A percentile compares a stretch with the other conserved stretches of the same genome.
Evolutionary conservation across 2,888 invertebrate genomes (phyloP).

Genomic region (Phania funesta): DNA sequence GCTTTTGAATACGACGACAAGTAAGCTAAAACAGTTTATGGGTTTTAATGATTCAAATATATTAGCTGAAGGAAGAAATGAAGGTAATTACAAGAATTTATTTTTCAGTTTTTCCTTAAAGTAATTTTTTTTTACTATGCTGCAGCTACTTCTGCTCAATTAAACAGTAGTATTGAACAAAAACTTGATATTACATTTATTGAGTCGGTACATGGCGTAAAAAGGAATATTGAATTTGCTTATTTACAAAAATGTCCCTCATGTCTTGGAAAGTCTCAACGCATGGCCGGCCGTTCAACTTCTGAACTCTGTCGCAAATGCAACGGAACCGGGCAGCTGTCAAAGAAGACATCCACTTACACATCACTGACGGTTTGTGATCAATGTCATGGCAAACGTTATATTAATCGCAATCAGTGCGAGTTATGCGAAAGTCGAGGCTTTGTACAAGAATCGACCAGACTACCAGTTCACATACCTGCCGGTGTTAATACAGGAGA

Average conservation of each 20-base stretch:
- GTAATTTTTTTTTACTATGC: background rate
- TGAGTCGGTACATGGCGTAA: constrained; percentile 76
- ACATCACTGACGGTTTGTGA: constrained; percentile 71
- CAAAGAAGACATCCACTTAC: constrained; percentile 71
- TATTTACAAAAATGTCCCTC: constrained; percentile 73
- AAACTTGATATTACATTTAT: constrained; percentile 73
- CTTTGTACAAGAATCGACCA: constrained; percentile 70
- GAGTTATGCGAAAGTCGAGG: constrained; percentile 76
- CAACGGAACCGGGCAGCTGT: constrained; percentile 75
- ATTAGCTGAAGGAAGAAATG: constrained; percentile 40
- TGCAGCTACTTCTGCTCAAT: constrained; percentile 70
- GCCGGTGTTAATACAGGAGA: constrained; percentile 75
- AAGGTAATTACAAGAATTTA: constrained; percentile 65
- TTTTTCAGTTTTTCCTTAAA: background rate
- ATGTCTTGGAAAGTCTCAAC: constrained; percentile 75
- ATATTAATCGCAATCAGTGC: constrained; percentile 74
- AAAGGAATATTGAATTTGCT: constrained; percentile 73
- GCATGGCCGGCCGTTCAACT: constrained; percentile 70
- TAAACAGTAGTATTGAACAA: constrained; percentile 69
- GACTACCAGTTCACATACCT: constrained; percentile 73
- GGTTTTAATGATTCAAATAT: constrained; percentile 28
- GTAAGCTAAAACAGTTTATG: constrained; percentile 29
- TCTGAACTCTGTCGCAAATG: constrained; percentile 77
- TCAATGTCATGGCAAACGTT: constrained; percentile 76
- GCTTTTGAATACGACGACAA: constrained; percentile 35